Conservation (phyloP, 2,888 invertebrate genomes). For the Drosophila bunnanda region DNA sequence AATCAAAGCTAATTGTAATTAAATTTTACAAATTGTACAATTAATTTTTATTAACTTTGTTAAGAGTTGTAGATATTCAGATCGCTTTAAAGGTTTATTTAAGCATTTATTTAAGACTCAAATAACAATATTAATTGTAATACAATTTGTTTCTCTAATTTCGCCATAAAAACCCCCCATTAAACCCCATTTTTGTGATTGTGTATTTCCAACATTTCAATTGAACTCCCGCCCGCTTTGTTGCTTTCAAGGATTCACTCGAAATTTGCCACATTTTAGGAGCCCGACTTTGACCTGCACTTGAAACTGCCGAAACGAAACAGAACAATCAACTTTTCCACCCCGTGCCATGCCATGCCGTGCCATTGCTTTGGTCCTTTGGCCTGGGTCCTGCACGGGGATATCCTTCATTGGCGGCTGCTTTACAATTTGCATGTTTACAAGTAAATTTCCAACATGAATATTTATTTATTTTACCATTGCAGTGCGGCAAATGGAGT, state of each 20-base stretch:
- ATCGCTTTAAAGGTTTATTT: not conserved
- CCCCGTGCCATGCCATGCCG: slow-evolving; percentile 5
- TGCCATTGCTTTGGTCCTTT: not conserved
- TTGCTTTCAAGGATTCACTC: slow-evolving; percentile 9
- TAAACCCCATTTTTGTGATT: not conserved
- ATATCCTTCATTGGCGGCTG: slow-evolving; percentile 30
- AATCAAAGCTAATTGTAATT: not conserved
- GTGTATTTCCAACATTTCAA: slow-evolving; percentile 5
- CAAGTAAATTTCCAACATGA: slow-evolving; percentile 40
- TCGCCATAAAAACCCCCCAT: too few species aligned
- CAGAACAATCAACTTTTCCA: slow-evolving; percentile 28
- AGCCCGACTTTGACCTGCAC: slow-evolving; percentile 45
- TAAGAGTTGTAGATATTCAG: not conserved
- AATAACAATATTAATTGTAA: not conserved
- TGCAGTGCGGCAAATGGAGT: slow-evolving; percentile 39
- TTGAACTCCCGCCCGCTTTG: not conserved
- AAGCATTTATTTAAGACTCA: not conserved
- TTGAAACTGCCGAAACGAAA: slow-evolving; percentile 38
- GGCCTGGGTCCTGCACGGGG: slow-evolving; percentile 4
- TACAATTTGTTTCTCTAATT: not conserved
- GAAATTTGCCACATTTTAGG: slow-evolving; percentile 38
- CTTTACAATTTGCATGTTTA: slow-evolving; percentile 53
- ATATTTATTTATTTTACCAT: slow-evolving; percentile 53
- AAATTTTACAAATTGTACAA: not conserved
- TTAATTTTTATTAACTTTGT: not conserved